phyloP scores from a whole-genome alignment of 2,113 vertebrate genomes.

The Tyto alba region DNA sequence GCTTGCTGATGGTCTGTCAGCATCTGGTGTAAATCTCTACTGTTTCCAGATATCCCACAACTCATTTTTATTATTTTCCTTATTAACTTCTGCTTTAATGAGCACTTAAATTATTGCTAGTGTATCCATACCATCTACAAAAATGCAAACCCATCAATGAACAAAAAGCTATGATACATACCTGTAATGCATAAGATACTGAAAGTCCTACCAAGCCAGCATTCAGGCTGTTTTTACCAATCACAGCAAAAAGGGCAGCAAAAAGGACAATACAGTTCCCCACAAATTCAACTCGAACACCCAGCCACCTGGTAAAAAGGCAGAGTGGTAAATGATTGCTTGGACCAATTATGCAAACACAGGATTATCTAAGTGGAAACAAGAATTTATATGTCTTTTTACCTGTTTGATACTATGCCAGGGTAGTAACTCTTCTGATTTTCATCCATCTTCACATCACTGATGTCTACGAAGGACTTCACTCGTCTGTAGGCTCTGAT shows the following conservation, averaged over 20 bases:
- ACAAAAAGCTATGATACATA: conserved; percentile 1
- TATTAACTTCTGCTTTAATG: not conserved
- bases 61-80: not conserved
- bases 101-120: not conserved
- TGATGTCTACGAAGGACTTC: conserved; percentile 80
- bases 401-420: conserved; percentile 91
- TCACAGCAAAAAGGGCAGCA: conserved; percentile 89
- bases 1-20: not conserved
- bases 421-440: conserved; percentile 92
- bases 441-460: conserved; percentile 82
- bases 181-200: conserved; percentile 92
- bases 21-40: not conserved
- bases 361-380: not conserved
- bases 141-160: not conserved
- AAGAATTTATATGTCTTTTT: not conserved
- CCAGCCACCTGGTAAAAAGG: conserved; percentile 85
- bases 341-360: not conserved
- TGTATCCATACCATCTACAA: not conserved
- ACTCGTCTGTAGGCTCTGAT: conserved; percentile 88
- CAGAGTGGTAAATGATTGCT: not conserved
- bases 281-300: conserved; percentile 88
- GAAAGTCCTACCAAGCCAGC: conserved; percentile 91
- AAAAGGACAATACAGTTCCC: conserved; percentile 94
- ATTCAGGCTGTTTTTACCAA: conserved; percentile 78
- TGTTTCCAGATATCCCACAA: not conserved